A percentile compares a stretch with the other conserved stretches of the same genome.
These are phyloP conservation scores for Microcebus jonahi DNA, from an alignment of 2,113 vertebrate genomes.

Conservation along the genomic window DNA sequence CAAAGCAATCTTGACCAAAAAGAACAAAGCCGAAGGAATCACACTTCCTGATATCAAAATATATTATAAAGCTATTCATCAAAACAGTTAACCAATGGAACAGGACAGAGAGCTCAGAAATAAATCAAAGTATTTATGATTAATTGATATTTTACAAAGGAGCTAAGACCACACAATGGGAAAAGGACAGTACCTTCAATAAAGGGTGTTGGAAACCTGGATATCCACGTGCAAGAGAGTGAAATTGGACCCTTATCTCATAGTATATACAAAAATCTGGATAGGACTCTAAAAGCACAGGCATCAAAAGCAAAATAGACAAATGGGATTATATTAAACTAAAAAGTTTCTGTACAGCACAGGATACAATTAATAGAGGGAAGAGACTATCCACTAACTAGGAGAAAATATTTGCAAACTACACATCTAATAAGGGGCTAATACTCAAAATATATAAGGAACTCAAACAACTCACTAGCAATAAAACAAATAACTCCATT, in stretches of 20 bases:
- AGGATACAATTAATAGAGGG: not conserved
- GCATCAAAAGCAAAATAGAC: not conserved
- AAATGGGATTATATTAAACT: not conserved
- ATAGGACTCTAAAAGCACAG: not conserved
- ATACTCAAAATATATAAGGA: not conserved
- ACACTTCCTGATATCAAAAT: too few species aligned
- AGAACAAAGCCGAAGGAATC: too few species aligned
- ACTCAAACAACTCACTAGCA: not conserved
- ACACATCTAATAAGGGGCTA: not conserved
- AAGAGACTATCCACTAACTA: not conserved
- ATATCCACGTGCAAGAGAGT: not conserved
- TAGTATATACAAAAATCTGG: not conserved
- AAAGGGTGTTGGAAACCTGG: not conserved
- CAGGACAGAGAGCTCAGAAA: not conserved
- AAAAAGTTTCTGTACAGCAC: not conserved
- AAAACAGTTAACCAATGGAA: not conserved
- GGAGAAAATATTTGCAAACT: not conserved
- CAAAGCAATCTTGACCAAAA: too few species aligned
- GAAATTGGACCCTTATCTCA: not conserved
- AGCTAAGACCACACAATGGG: not conserved
- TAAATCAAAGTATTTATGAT: not conserved
- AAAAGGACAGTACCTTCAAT: not conserved
- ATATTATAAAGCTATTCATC: too few species aligned
- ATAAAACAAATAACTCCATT: not conserved
- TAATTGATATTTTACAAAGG: not conserved